Evolutionary conservation across 2,888 invertebrate genomes (phyloP), one percentile per base, ranked within the genome.

Genomic region (Zygaena filipendulae): DNA sequence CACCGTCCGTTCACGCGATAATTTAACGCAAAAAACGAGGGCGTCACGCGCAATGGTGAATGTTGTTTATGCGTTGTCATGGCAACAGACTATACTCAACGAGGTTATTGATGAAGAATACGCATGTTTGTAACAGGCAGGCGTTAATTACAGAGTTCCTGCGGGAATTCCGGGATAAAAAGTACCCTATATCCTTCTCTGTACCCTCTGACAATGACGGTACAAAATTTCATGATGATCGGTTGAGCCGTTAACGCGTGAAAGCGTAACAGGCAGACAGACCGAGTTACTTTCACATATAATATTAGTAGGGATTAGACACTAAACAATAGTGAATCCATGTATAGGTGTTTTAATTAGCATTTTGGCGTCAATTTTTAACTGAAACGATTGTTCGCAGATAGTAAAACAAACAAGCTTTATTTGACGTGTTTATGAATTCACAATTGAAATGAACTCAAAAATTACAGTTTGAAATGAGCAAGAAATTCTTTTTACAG

Each of bases 21-120:
- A n/a, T n/a, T 22, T 26, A 24, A 25, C 11, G 13, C 29, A 3
- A 12, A 11, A 11, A 26, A 26, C 26, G 13, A 13, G 19, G 31
- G 37, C 45, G 58, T 58, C 66, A 64, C 53, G 63, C 71, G 63
- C 64, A 57, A 45, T 54, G 39, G 46, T 34, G 39, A n/a, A 47
- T 74, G 72, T 68, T 64, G 60, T 59, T 57, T 38, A 42, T 14
- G 12, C 29, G 72, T 74, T 61, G 50, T 47, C 37, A 66, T 69
- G 54, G 58, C 11, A 43, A 72, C 63, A 21, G 16, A n/a, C n/a
- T n/a, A n/a, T n/a, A n/a, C n/a, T n/a, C n/a, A n/a, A n/a, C n/a
- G n/a, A n/a, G n/a, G n/a, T n/a, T 16, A 6, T 16, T 16, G 16
- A 6, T 16, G 7, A 7, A 16, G 16, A 7, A 7, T 16, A 16